phyloP scores from a whole-genome alignment of 2,888 invertebrate genomes.

The Anticlea derivata region DNA sequence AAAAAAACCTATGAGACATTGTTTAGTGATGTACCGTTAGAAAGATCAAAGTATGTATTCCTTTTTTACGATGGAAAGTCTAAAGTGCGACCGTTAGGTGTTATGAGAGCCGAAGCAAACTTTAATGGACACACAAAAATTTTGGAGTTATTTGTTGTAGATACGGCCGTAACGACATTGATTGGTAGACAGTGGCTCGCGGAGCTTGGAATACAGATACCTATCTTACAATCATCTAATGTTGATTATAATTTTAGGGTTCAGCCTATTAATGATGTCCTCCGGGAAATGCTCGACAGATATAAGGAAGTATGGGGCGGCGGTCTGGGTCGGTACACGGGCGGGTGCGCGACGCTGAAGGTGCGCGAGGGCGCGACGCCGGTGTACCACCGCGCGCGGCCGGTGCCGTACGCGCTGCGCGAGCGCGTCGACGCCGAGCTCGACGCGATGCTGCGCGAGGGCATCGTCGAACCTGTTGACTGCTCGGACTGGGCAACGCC shows the following conservation, averaged over 20 bases:
- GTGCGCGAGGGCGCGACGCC: conserved; percentile 19
- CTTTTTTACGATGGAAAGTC: conserved; percentile 31
- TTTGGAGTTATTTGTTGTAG: conserved; percentile 35
- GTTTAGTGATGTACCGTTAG: conserved; percentile 10
- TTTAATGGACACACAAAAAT: conserved; percentile 14
- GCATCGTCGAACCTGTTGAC: conserved; percentile 32
- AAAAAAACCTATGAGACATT: conserved; percentile 11
- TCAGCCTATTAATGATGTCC: too few relatives aligned
- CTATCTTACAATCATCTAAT: neutral
- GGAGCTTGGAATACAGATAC: conserved; percentile 28
- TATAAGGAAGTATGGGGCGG: conserved; percentile 29
- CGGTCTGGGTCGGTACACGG: conserved; percentile 30
- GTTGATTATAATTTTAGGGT: too few relatives aligned
- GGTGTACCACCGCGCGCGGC: conserved; percentile 26
- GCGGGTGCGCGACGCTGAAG: conserved; percentile 24
- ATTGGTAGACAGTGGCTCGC: conserved; percentile 38
- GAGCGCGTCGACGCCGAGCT: conserved; percentile 38
- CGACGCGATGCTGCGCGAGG: conserved; percentile 38
- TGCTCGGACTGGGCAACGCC: conserved; percentile 38
- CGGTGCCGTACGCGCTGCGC: conserved; percentile 36
- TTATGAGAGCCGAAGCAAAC: conserved; percentile 7
- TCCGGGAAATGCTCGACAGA: conserved; percentile 1
- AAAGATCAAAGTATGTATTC: neutral
- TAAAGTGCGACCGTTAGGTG: conserved; percentile 22
- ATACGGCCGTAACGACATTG: conserved; percentile 29